Conservation (phyloP, 2,888 invertebrate species). For the Yponomeuta cagnagella region DNA sequence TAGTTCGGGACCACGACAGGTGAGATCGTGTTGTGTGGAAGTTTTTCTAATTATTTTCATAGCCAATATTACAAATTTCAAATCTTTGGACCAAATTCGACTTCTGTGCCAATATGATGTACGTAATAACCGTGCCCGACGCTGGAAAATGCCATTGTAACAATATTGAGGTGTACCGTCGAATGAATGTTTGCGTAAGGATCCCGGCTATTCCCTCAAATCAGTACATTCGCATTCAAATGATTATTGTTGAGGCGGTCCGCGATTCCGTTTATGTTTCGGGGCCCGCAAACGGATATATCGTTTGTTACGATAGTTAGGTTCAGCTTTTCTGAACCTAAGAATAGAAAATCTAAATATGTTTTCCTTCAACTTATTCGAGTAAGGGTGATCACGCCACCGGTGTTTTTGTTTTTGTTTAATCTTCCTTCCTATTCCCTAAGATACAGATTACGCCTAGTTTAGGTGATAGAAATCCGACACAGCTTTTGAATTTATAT, state of each 20-base stretch:
- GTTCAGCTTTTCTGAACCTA: constrained; percentile 21
- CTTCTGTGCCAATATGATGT: background rate
- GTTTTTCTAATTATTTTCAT: no score
- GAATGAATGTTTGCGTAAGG: constrained; percentile 36
- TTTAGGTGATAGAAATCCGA: no score
- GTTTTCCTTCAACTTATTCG: no score
- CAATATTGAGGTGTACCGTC: constrained; percentile 30
- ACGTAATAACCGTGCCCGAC: background rate
- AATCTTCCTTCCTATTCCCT: no score
- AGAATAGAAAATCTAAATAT: no score
- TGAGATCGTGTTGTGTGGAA: no score
- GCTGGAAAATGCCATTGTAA: constrained; percentile 5
- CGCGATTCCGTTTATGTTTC: constrained; percentile 64
- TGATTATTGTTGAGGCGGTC: constrained; percentile 64
- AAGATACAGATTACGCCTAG: no score
- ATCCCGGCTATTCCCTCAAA: constrained; percentile 35
- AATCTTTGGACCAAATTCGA: background rate
- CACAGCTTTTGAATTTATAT: no score
- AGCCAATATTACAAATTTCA: no score
- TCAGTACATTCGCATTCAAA: constrained; percentile 72
- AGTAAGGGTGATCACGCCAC: no score
- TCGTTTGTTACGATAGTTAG: constrained; percentile 32
- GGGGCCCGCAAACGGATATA: constrained; percentile 28
- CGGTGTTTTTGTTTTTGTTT: no score
- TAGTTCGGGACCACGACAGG: no score